Base-by-base conservation (phyloP, 1,140 invertebrate genomes). In the Lysiphlebus fabarum region DNA sequence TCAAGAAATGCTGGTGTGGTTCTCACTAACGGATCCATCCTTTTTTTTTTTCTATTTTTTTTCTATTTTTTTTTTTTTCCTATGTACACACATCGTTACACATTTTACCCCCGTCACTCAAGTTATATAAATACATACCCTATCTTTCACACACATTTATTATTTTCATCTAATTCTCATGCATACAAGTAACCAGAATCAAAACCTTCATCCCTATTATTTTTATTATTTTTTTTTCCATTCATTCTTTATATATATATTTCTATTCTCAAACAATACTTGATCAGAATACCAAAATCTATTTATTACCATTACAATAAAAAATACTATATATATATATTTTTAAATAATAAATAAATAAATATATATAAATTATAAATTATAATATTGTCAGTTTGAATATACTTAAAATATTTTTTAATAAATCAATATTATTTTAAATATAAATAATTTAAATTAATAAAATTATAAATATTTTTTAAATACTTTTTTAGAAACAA, bases 1-100 rank as follows among this genome's bases (percentile, higher is more conserved):
- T 40, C 58, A 41, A 48, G 44, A 36, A 51, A 56, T 58, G 68
- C 62, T 55, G 48, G 67, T 64, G 65, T 67, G 17, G 17, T 26
- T 26, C 17, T 67, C 73, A 68, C 68, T 70, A 73, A 61, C 53
- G 53, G 47, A 26, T 26, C 17, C 17, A n/a, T n/a, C n/a, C n/a
- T n/a, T n/a, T n/a, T n/a, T n/a, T n/a, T n/a, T n/a, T n/a, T n/a
- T n/a, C n/a, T n/a, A n/a, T 26, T 26, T 26, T 26, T 26, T 26
- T 26, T 26, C 3, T 17, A 17, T 17, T 17, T 1, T 26, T 26
- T 26, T 53, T 44, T 49, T 56, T 62, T 56, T 57, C 67, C 36
- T 53, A 47, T 53, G 47, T 51, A 41, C 45, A 45, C 40, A 43
- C 62, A 56, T 68, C 61, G 62, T 61, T 51, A 51, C 4, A 50